Percentiles rank a stretch among this genome's conserved stretches.
Evolutionary conservation across 1,140 invertebrate genomes (phyloP).

Genomic region (Yoshiicerus persimilis): DNA sequence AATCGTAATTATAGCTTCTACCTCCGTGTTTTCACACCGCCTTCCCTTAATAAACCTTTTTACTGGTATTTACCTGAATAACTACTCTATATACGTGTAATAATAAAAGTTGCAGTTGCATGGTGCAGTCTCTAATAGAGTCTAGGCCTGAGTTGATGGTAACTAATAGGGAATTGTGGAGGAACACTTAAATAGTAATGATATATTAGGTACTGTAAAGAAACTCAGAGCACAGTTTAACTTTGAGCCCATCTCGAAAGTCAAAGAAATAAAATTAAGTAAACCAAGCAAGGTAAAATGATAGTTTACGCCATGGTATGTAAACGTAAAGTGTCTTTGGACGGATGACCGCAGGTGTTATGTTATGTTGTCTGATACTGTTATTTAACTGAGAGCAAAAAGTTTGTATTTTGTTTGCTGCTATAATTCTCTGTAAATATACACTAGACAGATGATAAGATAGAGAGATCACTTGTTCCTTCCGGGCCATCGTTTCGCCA

Average conservation of each 20-base stretch:
- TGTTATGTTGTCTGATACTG: neutral
- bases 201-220: neutral
- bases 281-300: neutral
- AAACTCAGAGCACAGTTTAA: neutral
- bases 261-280: neutral
- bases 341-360: neutral
- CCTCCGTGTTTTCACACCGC: neutral
- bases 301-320: neutral
- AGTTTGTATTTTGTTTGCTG: neutral
- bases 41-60: neutral
- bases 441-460: neutral
- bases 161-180: too few species aligned
- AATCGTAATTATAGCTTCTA: neutral
- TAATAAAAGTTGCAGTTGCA: too few species aligned
- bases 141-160: too few species aligned
- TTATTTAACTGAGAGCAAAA: neutral
- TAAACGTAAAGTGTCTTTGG: neutral
- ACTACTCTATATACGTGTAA: too few species aligned
- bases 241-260: neutral
- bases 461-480: neutral
- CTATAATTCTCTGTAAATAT: neutral
- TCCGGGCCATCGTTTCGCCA: neutral
- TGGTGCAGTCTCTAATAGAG: too few species aligned
- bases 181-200: neutral
- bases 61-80: neutral